Evolutionary conservation across 2,113 vertebrate species (phyloP), one percentile per base, ranked within the genome.

Genomic region (Otus sunia): DNA sequence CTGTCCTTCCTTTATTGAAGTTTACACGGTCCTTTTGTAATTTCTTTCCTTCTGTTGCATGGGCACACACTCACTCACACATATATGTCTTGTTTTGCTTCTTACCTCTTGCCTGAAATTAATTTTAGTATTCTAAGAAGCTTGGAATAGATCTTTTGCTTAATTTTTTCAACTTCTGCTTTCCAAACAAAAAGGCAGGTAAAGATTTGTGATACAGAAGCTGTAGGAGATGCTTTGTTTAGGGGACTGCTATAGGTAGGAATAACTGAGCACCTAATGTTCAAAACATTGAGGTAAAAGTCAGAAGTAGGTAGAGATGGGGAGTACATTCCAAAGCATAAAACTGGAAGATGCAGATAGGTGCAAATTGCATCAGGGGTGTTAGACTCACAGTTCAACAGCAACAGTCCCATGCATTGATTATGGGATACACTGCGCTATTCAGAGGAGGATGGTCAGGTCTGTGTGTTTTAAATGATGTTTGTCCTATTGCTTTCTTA

Each of bases 41-140:
- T 74, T 49, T 82, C 10, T 83, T 86, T 34, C 34, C 2, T 71
- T 64, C 27, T 63, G 8, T 71, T 63, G 14, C 67, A 20, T 0
- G 2, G 15, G 32, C 8, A 9, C 4, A 10, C 5, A 6, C 16
- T 19, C 16, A 6, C 3, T 5, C 5, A 34, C 2, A 3, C 2
- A 2, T 36, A 10, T 18, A 4, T 30, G 22, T 52, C 0, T 29
- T 36, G 11, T n/a, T 82, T 37, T 37, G 12, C 5, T 52, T 39
- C 27, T 63, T 18, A 5, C 47, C 43, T 18, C 11, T 64, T 85
- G 13, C 11, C 18, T 63, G n/a, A 59, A 45, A 37, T 43, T 16
- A 64, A 37, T 62, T 29, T 53, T 20, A 18, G 6, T 29, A 12
- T 52, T 69, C 5, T 23, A 59, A 63, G 19, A 26, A 85, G 3